These are phyloP conservation scores for Misgurnus anguillicaudatus DNA, from an alignment of 2,113 vertebrate genomes.

Conservation along the genomic window DNA sequence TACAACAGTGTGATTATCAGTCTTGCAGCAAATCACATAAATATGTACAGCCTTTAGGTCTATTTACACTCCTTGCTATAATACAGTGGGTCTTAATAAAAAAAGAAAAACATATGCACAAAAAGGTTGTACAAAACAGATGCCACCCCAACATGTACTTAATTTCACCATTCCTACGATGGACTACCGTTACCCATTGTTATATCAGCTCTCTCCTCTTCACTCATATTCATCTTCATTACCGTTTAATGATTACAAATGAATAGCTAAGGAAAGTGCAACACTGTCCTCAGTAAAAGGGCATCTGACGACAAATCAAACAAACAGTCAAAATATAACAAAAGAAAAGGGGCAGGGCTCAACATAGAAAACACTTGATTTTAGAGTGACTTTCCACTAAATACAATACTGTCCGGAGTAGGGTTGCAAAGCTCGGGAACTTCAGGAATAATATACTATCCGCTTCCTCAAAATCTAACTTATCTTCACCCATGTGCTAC, in stretches of 20 bases:
- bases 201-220: not conserved
- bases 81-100: slow-evolving; percentile 73
- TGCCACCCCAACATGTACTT: slow-evolving; percentile 6
- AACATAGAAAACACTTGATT: slow-evolving; percentile 17
- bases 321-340: slow-evolving; percentile 2
- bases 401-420: slow-evolving; percentile 29
- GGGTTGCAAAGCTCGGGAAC: no score
- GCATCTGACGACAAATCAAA: not conserved
- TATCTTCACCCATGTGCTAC: no score
- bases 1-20: slow-evolving; percentile 77
- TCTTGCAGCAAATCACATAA: slow-evolving; percentile 80
- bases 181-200: not conserved
- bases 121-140: slow-evolving; percentile 42
- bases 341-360: not conserved
- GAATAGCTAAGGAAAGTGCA: slow-evolving; percentile 28
- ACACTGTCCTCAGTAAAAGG: slow-evolving; percentile 16
- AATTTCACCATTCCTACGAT: not conserved
- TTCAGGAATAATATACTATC: no score
- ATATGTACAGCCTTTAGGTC: slow-evolving; percentile 84
- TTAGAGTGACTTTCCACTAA: slow-evolving; percentile 33
- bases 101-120: slow-evolving; percentile 30
- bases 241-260: not conserved
- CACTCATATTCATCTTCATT: not conserved
- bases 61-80: slow-evolving; percentile 80
- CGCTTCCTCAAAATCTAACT: no score